A percentile compares a stretch with the other conserved stretches of the same genome.
Conservation (phyloP, 2,888 invertebrate species). For the Augiades crinisus region DNA sequence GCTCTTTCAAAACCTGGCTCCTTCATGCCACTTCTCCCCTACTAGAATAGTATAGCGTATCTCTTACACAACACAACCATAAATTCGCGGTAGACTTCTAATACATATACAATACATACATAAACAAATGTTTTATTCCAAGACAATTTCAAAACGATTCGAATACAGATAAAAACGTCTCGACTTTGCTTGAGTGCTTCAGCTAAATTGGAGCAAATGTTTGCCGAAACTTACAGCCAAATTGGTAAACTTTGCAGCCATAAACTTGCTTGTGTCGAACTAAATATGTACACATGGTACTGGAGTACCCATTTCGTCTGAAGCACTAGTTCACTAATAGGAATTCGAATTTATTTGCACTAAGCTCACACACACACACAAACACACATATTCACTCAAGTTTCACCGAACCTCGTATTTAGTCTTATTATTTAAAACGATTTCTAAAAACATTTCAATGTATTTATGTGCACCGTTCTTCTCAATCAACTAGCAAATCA, state of each 20-base stretch:
- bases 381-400: too few relatives aligned
- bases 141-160: neutral
- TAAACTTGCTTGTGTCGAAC: slow-evolving; percentile 6
- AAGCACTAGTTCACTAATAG: slow-evolving; percentile 2
- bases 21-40: too few relatives aligned
- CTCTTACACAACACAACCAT: too few relatives aligned
- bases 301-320: slow-evolving; percentile 1
- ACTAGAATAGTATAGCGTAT: too few relatives aligned
- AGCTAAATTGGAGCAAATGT: slow-evolving; percentile 6
- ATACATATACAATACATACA: too few relatives aligned
- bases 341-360: neutral
- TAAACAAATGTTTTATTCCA: too few relatives aligned
- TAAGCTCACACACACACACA: neutral
- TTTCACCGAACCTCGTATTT: too few relatives aligned
- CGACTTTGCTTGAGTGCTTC: neutral
- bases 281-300: neutral
- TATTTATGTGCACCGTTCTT: too few relatives aligned
- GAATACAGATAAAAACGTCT: neutral
- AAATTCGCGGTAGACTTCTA: too few relatives aligned
- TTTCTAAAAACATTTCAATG: too few relatives aligned
- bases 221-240: slow-evolving; percentile 7
- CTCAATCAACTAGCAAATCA: neutral
- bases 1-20: too few relatives aligned
- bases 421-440: too few relatives aligned
- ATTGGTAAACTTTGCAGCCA: slow-evolving; percentile 10